Evolutionary conservation across 2,888 invertebrate genomes (phyloP).

Genomic region (Melanchra persicariae): DNA sequence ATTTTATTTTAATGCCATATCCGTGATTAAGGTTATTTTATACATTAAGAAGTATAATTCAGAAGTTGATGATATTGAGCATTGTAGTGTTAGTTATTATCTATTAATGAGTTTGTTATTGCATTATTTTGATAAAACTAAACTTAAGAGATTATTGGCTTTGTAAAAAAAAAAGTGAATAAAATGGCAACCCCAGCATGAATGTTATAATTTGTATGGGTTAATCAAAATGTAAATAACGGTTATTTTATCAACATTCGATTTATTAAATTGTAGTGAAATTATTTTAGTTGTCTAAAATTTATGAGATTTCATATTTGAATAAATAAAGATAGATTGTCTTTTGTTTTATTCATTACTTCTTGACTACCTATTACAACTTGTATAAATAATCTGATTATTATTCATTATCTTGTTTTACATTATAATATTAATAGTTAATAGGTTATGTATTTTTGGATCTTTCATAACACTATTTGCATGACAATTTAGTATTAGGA

Average conservation of each 20-base stretch:
- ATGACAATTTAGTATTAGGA: too few species aligned
- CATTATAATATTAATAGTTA: not conserved
- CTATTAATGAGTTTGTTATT: not conserved
- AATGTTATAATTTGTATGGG: slow-evolving; percentile 34
- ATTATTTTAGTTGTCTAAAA: slow-evolving; percentile 43
- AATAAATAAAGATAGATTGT: slow-evolving; percentile 55
- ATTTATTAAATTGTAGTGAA: slow-evolving; percentile 41
- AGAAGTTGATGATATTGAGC: slow-evolving; percentile 15
- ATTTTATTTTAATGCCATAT: slow-evolving; percentile 1
- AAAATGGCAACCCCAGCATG: slow-evolving; percentile 49
- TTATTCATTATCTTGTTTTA: not conserved
- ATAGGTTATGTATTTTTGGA: not conserved
- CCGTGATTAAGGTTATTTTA: not conserved
- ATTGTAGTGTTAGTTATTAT: slow-evolving; percentile 20
- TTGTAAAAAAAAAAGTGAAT: not conserved
- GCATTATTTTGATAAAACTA: not conserved
- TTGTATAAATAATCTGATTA: not conserved
- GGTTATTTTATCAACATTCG: slow-evolving; percentile 35
- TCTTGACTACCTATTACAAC: not conserved
- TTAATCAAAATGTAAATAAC: slow-evolving; percentile 62
- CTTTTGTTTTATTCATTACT: slow-evolving; percentile 50
- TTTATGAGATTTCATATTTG: slow-evolving; percentile 41
- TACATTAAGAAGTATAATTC: not conserved
- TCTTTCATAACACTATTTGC: not conserved
- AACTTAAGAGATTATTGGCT: not conserved